A percentile compares a stretch with the other conserved stretches of the same genome.
Evolutionary conservation across 1,140 invertebrate species (phyloP).

Genomic region (Ditylenchus dipsaci): DNA sequence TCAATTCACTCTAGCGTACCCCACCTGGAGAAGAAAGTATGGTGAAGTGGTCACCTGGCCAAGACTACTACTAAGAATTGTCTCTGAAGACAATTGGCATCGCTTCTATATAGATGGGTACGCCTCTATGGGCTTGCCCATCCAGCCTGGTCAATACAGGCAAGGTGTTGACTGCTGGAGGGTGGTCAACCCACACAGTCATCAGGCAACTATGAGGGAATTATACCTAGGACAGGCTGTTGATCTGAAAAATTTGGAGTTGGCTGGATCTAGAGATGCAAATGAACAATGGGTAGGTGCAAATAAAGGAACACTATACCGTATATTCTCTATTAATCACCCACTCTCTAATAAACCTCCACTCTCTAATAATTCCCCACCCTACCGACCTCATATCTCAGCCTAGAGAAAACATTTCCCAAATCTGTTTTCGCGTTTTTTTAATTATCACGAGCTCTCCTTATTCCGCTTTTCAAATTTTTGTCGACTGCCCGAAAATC

Average conservation of each 20-base stretch:
- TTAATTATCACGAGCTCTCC: too few relatives aligned
- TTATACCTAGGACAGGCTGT: constrained; percentile 40
- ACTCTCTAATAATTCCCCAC: too few relatives aligned
- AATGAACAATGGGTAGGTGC: constrained; percentile 4
- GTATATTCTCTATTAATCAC: too few relatives aligned
- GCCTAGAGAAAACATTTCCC: too few relatives aligned
- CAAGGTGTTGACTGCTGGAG: constrained; percentile 26
- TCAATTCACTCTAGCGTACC: constrained; percentile 20
- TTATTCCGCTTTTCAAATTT: too few relatives aligned
- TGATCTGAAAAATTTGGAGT: constrained; percentile 26
- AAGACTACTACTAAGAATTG: constrained; percentile 26
- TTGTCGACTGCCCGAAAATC: too few relatives aligned
- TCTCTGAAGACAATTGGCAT: constrained; percentile 37
- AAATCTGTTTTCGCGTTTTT: too few relatives aligned
- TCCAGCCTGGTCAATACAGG: constrained; percentile 10
- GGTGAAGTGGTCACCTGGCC: constrained; percentile 24
- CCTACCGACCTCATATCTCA: too few relatives aligned
- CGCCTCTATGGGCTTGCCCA: constrained; percentile 10
- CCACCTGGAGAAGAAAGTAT: constrained; percentile 8
- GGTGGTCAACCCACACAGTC: constrained; percentile 28
- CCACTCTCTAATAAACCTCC: too few relatives aligned
- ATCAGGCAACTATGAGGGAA: constrained; percentile 13
- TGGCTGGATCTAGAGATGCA: constrained; percentile 11
- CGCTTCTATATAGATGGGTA: constrained; percentile 40
- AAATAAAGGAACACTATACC: not conserved